Conservation (phyloP, 2,113 vertebrate genomes). For the Indri indri region DNA sequence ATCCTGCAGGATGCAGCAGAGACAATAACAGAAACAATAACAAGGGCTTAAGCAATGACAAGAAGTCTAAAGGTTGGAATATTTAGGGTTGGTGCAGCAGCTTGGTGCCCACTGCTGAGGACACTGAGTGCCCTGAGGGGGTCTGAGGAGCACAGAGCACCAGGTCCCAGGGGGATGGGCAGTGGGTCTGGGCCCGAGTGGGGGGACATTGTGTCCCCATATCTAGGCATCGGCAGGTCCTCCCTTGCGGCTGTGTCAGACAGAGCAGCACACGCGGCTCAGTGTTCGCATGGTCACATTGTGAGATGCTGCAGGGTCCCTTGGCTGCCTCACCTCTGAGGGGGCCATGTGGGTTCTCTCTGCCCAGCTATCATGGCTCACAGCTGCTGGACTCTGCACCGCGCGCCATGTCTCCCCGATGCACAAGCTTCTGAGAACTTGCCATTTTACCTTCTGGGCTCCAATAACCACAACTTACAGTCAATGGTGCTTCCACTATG, state of each 20-base stretch:
- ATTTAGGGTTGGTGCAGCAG: too few relatives aligned
- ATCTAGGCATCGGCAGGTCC: neutral
- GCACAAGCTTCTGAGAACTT: neutral
- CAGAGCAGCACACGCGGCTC: neutral
- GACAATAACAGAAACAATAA: too few relatives aligned
- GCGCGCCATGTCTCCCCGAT: neutral
- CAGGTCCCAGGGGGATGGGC: neutral
- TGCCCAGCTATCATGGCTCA: neutral
- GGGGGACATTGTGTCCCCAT: rapidly evolving
- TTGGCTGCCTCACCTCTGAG: too few relatives aligned
- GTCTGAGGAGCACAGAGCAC: neutral
- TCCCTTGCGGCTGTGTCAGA: too few relatives aligned
- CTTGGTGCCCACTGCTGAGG: neutral
- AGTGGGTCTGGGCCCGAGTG: neutral
- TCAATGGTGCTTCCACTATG: neutral
- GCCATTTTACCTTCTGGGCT: neutral
- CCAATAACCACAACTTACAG: neutral
- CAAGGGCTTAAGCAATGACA: too few relatives aligned
- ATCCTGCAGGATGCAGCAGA: neutral
- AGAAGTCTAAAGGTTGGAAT: too few relatives aligned
- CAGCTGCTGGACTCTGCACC: neutral
- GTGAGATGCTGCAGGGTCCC: neutral
- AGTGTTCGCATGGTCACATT: neutral
- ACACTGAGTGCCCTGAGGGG: neutral
- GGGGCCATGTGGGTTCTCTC: neutral